Evolutionary conservation across 1,140 invertebrate genomes (phyloP).

Genomic region (Apolygus lucorum): DNA sequence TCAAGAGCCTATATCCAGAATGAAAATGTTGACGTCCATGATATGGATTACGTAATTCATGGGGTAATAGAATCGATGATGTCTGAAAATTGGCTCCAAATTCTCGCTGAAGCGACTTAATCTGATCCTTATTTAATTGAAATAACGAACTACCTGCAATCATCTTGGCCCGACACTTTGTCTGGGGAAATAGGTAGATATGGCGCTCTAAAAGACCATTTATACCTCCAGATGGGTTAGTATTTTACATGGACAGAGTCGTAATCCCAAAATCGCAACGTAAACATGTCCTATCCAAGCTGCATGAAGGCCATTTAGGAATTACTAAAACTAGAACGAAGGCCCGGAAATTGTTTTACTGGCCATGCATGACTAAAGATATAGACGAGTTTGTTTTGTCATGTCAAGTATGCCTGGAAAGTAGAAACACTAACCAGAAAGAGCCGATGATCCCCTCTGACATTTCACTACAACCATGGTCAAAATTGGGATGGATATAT

Average conservation of each 20-base stretch:
- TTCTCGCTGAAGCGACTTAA: not conserved
- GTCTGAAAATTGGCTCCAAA: not conserved
- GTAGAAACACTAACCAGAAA: no score
- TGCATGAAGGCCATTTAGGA: not conserved
- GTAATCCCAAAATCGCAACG: not conserved
- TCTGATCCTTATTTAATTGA: not conserved
- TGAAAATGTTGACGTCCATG: not conserved
- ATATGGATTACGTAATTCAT: not conserved
- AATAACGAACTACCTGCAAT: not conserved
- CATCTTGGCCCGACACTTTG: not conserved
- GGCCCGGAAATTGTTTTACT: not conserved
- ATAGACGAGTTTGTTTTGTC: not conserved
- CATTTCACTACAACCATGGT: no score
- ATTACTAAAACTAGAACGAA: not conserved
- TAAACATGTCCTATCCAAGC: not conserved
- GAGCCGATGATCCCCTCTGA: no score
- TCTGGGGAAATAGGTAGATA: not conserved
- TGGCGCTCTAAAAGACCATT: no score
- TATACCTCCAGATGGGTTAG: not conserved
- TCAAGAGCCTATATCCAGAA: not conserved
- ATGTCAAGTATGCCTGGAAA: not conserved
- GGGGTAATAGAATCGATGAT: not conserved
- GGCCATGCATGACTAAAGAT: not conserved
- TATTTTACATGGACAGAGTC: not conserved
- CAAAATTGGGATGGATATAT: no score